Percentiles rank a stretch among this genome's conserved stretches.
phyloP scores from a whole-genome alignment of 2,113 vertebrate species.

The Phyllostomus discolor region DNA sequence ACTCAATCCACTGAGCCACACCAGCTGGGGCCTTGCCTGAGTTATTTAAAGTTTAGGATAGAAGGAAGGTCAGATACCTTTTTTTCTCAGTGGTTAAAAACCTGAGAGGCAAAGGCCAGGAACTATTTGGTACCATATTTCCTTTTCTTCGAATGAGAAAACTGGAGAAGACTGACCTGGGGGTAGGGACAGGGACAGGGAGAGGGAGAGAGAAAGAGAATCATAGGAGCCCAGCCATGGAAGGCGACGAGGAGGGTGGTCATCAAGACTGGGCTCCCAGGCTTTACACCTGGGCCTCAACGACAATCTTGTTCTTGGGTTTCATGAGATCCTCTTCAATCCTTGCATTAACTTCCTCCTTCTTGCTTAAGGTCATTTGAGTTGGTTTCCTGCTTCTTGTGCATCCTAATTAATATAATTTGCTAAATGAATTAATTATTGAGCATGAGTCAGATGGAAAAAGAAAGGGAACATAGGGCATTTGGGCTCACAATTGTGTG shows the following conservation, averaged over 20 bases:
- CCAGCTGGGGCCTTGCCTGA: too few relatives aligned
- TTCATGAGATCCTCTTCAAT: not conserved
- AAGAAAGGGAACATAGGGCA: not conserved
- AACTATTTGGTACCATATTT: not conserved
- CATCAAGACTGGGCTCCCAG: not conserved
- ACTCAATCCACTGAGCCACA: too few relatives aligned
- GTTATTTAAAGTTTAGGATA: not conserved
- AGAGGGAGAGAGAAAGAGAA: not conserved
- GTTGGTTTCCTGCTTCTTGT: conserved; percentile 11
- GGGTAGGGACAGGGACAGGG: not conserved
- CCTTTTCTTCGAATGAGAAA: conserved; percentile 11
- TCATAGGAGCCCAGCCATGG: not conserved
- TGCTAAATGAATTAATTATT: conserved; percentile 16
- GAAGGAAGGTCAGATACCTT: not conserved
- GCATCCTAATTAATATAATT: conserved; percentile 19
- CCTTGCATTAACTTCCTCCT: not conserved
- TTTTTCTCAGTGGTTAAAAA: not conserved
- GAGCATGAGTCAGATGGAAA: not conserved
- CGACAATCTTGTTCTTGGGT: not conserved
- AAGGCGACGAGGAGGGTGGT: not conserved
- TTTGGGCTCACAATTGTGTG: not conserved
- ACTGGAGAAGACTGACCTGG: not conserved
- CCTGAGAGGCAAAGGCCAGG: not conserved
- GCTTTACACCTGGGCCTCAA: not conserved
- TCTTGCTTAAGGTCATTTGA: not conserved